Conservation (phyloP, 1,140 invertebrate species). For the Papilio polytes region DNA sequence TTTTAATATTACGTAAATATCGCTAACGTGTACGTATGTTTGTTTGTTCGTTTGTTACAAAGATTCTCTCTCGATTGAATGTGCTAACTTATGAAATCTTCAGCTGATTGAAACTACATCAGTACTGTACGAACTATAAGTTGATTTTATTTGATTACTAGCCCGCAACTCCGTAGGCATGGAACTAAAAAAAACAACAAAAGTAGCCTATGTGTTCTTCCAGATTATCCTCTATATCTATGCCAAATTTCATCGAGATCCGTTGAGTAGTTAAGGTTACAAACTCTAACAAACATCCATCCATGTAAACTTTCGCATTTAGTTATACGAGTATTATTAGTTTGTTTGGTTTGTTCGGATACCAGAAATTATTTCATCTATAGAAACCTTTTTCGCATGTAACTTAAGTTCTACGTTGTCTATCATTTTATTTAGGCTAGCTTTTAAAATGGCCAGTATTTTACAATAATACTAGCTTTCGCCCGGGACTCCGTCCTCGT, state of each 20-base stretch:
- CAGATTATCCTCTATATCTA: too few relatives aligned
- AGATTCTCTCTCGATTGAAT: conserved; percentile 12
- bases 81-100: conserved; percentile 14
- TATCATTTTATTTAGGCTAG: neutral
- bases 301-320: too few relatives aligned
- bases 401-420: neutral
- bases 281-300: too few relatives aligned
- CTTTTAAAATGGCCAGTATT: neutral
- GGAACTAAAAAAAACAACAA: too few relatives aligned
- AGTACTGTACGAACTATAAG: neutral
- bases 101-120: neutral
- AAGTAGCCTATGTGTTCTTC: too few relatives aligned
- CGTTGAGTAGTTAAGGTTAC: too few relatives aligned
- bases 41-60: neutral
- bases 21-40: conserved; percentile 28
- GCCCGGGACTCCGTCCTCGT: too few relatives aligned
- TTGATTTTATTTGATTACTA: neutral
- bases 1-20: conserved; percentile 45
- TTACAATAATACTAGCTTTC: too few relatives aligned
- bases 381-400: neutral
- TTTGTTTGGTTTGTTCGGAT: neutral
- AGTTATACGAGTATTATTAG: too few relatives aligned
- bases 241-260: too few relatives aligned
- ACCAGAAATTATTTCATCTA: neutral
- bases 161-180: too few relatives aligned